phyloP scores from a whole-genome alignment of 2,113 vertebrate species.

The Speoplatyrhinus poulsoni region DNA sequence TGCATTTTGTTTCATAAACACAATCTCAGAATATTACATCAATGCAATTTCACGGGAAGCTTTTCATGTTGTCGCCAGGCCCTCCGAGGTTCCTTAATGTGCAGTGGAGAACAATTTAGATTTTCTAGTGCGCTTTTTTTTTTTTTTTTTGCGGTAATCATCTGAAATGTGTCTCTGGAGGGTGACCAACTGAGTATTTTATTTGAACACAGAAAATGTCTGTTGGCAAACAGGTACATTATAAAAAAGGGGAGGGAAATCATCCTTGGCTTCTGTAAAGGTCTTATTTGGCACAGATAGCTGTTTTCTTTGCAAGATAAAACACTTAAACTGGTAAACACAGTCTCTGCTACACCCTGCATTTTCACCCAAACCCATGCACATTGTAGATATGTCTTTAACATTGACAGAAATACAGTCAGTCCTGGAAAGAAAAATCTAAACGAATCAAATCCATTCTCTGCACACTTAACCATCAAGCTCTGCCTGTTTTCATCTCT shows the following conservation, averaged over 20 bases:
- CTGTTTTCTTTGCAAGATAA: too few species aligned
- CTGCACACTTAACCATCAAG: conserved; percentile 12
- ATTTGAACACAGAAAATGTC: background rate
- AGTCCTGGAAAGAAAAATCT: background rate
- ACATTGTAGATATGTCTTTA: conserved; percentile 10
- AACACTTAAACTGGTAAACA: too few species aligned
- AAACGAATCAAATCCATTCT: background rate
- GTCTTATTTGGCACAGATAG: too few species aligned
- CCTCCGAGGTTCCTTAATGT: too few species aligned
- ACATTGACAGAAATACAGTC: conserved; percentile 14
- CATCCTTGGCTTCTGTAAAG: too few species aligned
- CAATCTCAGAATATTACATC: too few species aligned
- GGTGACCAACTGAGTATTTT: background rate
- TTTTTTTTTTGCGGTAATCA: background rate
- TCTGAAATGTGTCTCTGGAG: background rate
- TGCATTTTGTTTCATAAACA: background rate
- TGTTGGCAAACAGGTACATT: background rate
- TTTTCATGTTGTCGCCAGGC: too few species aligned
- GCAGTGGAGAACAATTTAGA: background rate
- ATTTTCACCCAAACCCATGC: background rate
- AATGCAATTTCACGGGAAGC: too few species aligned
- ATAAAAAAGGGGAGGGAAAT: background rate
- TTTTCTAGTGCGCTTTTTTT: background rate
- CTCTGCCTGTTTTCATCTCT: conserved; percentile 38
- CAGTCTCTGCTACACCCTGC: background rate